phyloP scores from a whole-genome alignment of 1,140 invertebrate species.

The Steinernema feltiae region DNA sequence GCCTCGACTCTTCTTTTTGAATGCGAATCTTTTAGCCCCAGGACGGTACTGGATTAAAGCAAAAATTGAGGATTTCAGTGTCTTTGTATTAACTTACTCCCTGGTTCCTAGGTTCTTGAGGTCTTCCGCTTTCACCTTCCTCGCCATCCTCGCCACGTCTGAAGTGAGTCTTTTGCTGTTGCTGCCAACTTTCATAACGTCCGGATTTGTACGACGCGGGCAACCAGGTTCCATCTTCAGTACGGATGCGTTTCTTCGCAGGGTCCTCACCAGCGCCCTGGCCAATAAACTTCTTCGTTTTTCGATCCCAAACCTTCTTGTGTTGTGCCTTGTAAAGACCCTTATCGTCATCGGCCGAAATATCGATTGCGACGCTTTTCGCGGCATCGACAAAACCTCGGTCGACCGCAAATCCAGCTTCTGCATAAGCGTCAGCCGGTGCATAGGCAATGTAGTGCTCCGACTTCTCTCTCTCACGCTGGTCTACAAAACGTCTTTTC shows the following conservation, averaged over 20 bases:
- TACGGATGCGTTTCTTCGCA: constrained; percentile 75
- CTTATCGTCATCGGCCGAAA: constrained; percentile 72
- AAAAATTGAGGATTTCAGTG: too few relatives aligned
- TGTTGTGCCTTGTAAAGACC: constrained; percentile 64
- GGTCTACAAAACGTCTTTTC: constrained; percentile 61
- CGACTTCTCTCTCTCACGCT: constrained; percentile 62
- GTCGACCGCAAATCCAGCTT: constrained; percentile 59
- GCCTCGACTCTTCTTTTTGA: constrained; percentile 34
- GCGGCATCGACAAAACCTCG: constrained; percentile 60
- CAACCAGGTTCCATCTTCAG: constrained; percentile 88
- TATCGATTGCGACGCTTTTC: constrained; percentile 70
- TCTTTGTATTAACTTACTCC: too few relatives aligned
- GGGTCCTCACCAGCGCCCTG: constrained; percentile 64
- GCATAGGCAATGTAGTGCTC: constrained; percentile 81
- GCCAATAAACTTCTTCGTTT: constrained; percentile 81
- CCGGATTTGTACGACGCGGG: constrained; percentile 85
- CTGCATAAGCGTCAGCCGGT: constrained; percentile 76
- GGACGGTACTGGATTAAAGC: background rate
- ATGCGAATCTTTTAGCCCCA: constrained; percentile 48
- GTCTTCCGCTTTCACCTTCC: constrained; percentile 19
- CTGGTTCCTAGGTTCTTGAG: too few relatives aligned
- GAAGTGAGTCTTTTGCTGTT: constrained; percentile 69
- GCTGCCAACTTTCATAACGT: constrained; percentile 74
- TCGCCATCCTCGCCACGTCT: constrained; percentile 61
- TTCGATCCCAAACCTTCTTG: constrained; percentile 74